Evolutionary conservation across 2,797 vertebrate genomes (phyloP), one percentile per base, ranked within the genome.

Genomic region (Phalanger gymnotis): DNA sequence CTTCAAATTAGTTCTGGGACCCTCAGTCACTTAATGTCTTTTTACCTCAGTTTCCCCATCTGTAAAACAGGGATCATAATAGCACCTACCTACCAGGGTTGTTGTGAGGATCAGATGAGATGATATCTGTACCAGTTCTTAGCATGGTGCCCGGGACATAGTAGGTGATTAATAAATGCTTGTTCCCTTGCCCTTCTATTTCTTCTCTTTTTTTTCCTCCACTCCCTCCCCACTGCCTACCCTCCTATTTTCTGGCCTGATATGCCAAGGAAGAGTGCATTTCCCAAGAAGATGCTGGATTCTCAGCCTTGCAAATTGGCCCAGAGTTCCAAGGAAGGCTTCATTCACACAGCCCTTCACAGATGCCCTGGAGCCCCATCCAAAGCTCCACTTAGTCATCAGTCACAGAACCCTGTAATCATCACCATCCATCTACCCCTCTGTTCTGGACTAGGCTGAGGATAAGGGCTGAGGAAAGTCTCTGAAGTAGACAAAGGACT

Each of bases 401-500:
- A 47, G 14, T 22, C 31, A 90, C 58, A 91, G 54, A 93, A 81
- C 2, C 11, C 34, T 55, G 27, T 40, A n/a, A 30, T 56, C 57
- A 3, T 93, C 61, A 30, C 28, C 28, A 54, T 4, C 52, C 89
- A 12, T 0, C 0, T 31, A 22, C 1, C 34, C 52, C 53, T 91
- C 56, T 3, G 34, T 4, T n/a, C 93, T 56, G 57, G 66, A 97
- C 31, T 22, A 94, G 73, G 1, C 19, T 0, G 0, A 2, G 4
- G 30, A 19, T 2, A 13, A 9, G 40, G 90, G 2, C 30, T 0
- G 5, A 87, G 54, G 54, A 66, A 51, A 56, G 47, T 53, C 34
- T 87, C 31, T 81, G 22, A 73, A 19, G 14, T 34, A 93, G n/a
- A 91, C 94, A 73, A 51, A 61, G 87, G 94, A 90, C 57, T 92